phyloP scores from a whole-genome alignment of 2,797 vertebrate genomes.

The Acipenser transmontanus region DNA sequence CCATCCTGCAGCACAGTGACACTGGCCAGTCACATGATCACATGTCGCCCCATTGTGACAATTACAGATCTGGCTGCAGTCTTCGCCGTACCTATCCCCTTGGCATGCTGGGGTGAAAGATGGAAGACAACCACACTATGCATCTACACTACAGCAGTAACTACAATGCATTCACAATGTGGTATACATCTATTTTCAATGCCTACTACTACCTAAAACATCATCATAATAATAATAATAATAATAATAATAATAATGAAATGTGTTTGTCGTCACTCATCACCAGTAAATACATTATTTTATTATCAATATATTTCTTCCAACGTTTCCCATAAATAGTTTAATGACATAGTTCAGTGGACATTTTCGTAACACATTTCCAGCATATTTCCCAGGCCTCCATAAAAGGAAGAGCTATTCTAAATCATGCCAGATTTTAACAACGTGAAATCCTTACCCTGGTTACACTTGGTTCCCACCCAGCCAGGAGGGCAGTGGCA shows the following conservation, averaged over 20 bases:
- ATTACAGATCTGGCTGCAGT: conserved; percentile 43
- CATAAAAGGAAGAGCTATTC: conserved; percentile 51
- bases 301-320: no score
- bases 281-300: conserved; percentile 3
- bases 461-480: conserved; percentile 62
- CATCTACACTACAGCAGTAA: background rate
- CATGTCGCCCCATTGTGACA: conserved; percentile 50
- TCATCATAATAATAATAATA: background rate
- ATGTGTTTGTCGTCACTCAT: background rate
- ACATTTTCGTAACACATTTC: no score
- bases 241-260: background rate
- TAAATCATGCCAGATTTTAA: conserved; percentile 68
- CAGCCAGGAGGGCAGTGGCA: conserved; percentile 58
- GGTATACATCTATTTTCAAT: no score
- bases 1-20: conserved; percentile 48
- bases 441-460: conserved; percentile 69
- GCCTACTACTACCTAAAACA: no score
- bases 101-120: conserved; percentile 44
- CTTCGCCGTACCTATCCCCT: conserved; percentile 38
- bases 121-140: conserved; percentile 37
- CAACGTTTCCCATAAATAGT: no score
- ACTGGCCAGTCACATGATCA: conserved; percentile 40
- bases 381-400: conserved; percentile 12
- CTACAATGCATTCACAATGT: no score
- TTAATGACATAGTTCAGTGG: no score